A percentile compares a stretch with the other conserved stretches of the same genome.
Conservation (phyloP, 2,888 invertebrate species). For the Desoria tigrina region DNA sequence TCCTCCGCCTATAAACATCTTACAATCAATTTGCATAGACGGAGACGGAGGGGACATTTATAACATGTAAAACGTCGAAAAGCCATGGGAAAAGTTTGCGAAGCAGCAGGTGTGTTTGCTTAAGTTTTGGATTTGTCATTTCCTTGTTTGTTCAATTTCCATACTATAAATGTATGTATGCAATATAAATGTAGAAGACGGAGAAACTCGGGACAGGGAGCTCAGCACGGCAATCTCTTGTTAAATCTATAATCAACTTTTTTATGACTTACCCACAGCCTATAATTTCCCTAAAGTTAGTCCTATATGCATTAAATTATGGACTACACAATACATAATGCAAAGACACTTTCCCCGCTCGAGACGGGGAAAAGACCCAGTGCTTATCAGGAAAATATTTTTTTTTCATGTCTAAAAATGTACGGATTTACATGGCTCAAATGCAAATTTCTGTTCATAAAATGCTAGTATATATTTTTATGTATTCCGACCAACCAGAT, state of each 20-base stretch:
- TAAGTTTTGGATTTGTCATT: slow-evolving; percentile 24
- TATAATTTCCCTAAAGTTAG: not conserved
- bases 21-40: no score
- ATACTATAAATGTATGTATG: not conserved
- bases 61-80: not conserved
- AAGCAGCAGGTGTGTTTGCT: slow-evolving; percentile 42
- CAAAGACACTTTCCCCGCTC: not conserved
- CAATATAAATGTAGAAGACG: not conserved
- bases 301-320: not conserved
- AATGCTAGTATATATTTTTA: no score
- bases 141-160: slow-evolving; percentile 19
- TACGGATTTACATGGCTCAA: no score
- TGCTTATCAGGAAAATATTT: no score
- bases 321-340: not conserved
- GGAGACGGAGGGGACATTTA: not conserved
- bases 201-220: no score
- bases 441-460: no score
- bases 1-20: no score
- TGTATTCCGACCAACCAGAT: no score
- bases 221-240: not conserved
- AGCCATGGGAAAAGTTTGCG: slow-evolving; percentile 32
- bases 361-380: no score
- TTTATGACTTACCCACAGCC: not conserved
- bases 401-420: no score
- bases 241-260: slow-evolving; percentile 1